Evolutionary conservation across 2,113 vertebrate genomes (phyloP).

Genomic region (Lucifuga dentata): DNA sequence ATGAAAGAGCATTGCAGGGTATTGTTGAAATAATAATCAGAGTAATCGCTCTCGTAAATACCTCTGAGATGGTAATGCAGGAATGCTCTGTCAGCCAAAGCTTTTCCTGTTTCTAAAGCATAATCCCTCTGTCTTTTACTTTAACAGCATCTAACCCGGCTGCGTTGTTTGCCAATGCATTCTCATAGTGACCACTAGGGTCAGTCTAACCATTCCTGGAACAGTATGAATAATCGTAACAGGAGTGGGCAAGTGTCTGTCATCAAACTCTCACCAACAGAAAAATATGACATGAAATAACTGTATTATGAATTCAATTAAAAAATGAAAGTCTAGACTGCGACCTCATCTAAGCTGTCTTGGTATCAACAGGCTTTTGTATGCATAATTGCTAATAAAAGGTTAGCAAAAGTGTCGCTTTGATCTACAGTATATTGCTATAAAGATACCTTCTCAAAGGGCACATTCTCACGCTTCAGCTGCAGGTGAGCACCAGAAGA

Average conservation of each 20-base stretch:
- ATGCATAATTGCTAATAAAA: conserved; percentile 50
- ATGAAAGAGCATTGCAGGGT: conserved; percentile 85
- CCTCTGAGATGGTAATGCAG: conserved; percentile 79
- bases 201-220: conserved; percentile 3
- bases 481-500: conserved; percentile 63
- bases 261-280: conserved; percentile 18
- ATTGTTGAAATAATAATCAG: conserved; percentile 89
- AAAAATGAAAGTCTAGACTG: conserved; percentile 13
- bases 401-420: conserved; percentile 46
- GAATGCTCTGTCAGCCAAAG: conserved; percentile 70
- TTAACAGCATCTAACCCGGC: conserved; percentile 35
- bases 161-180: not conserved
- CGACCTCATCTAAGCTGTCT: conserved; percentile 19
- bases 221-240: not conserved
- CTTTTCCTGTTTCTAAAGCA: conserved; percentile 54
- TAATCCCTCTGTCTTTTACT: conserved; percentile 64
- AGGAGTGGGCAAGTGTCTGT: not conserved
- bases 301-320: conserved; percentile 28
- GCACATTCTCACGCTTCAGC: conserved; percentile 62
- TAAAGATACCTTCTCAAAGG: conserved; percentile 65
- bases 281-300: conserved; percentile 30
- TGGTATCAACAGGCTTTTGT: conserved; percentile 52
- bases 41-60: conserved; percentile 83
- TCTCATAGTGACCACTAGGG: conserved; percentile 27
- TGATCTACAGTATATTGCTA: conserved; percentile 46